These are phyloP conservation scores for Hypomecis punctinalis DNA, from an alignment of 2,888 invertebrate genomes.

Conservation along the genomic window DNA sequence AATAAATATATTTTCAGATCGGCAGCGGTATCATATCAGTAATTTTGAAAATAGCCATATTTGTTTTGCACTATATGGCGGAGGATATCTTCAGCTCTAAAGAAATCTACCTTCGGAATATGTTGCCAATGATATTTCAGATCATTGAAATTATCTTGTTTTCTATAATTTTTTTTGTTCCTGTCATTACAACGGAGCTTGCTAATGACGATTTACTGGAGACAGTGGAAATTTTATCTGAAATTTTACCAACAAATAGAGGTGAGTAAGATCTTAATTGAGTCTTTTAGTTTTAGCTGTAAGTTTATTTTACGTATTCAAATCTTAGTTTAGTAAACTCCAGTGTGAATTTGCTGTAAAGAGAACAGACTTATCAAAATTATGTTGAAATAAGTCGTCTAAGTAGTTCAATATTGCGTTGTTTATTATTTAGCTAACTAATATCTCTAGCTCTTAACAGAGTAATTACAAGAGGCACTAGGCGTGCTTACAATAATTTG, in stretches of 20 bases:
- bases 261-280: neutral
- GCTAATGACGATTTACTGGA: neutral
- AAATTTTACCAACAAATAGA: neutral
- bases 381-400: no score
- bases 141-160: neutral
- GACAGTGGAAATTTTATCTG: neutral
- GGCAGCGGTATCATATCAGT: neutral
- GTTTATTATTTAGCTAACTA: no score
- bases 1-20: neutral
- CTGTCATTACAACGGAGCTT: neutral
- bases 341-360: no score
- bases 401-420: no score
- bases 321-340: no score
- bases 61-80: neutral
- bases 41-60: neutral
- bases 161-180: neutral
- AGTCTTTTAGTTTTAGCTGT: no score
- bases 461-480: no score
- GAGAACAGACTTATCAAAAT: no score
- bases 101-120: neutral
- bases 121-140: neutral
- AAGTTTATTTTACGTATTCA: no score
- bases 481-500: no score
- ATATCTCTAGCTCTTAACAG: no score
- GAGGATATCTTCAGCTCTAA: neutral